Conservation (phyloP, 2,888 invertebrate species). For the Ceramica pisi region DNA sequence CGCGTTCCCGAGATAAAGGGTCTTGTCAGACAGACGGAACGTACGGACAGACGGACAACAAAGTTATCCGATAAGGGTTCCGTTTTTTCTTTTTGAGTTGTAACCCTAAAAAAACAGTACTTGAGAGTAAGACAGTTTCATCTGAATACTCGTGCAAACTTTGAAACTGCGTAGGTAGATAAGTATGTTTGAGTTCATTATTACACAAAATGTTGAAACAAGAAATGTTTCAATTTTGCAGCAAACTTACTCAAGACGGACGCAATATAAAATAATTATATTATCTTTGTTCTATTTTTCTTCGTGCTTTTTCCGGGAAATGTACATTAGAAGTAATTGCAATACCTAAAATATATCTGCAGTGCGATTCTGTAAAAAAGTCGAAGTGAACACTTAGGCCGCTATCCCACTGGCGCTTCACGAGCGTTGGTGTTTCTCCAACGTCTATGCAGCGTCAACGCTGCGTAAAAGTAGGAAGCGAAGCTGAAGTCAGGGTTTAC, state of each 20-base stretch:
- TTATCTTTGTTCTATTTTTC: neutral
- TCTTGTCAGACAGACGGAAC: too few relatives aligned
- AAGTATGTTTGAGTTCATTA: neutral
- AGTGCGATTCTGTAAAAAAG: too few relatives aligned
- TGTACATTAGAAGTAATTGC: neutral
- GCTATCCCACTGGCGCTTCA: too few relatives aligned
- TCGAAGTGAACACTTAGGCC: too few relatives aligned
- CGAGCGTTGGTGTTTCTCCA: too few relatives aligned
- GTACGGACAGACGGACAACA: too few relatives aligned
- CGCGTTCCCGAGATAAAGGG: too few relatives aligned
- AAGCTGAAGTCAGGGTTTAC: too few relatives aligned
- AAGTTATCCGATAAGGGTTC: too few relatives aligned
- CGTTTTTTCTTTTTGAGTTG: too few relatives aligned
- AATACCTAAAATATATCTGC: constrained; percentile 4
- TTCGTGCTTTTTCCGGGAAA: neutral
- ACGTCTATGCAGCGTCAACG: too few relatives aligned
- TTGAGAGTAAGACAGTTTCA: neutral
- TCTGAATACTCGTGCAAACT: neutral
- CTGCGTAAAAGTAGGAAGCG: too few relatives aligned
- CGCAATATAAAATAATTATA: constrained; percentile 4
- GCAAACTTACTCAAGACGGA: neutral
- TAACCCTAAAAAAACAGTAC: neutral
- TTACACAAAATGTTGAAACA: neutral
- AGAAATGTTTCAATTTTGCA: neutral
- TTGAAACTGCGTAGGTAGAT: neutral